Percentiles rank a stretch among this genome's conserved stretches.
phyloP scores from a whole-genome alignment of 35 echinoderm and acorn worm genomes.

The Apostichopus californicus region DNA sequence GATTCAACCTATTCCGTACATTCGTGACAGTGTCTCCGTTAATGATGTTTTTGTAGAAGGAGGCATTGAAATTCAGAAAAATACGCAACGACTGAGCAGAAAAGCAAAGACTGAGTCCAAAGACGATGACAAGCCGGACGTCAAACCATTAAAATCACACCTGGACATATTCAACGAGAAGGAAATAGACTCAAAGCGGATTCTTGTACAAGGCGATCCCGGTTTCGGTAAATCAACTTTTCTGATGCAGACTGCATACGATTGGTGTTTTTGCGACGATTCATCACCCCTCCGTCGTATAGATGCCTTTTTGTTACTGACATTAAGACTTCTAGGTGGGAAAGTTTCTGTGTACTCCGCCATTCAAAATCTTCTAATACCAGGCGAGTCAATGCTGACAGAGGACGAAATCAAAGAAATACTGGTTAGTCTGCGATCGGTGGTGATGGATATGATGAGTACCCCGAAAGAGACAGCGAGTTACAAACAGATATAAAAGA shows the following conservation, averaged over 20 bases:
- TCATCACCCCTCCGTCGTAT: not conserved
- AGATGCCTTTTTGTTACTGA: not conserved
- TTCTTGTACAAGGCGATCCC: too few relatives aligned
- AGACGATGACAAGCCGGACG: too few relatives aligned
- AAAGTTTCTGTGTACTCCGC: not conserved
- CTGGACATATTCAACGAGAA: too few relatives aligned
- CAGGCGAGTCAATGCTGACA: not conserved
- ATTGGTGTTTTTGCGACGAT: not conserved
- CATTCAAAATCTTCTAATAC: not conserved
- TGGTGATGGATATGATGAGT: constrained; percentile 16
- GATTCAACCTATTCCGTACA: not conserved
- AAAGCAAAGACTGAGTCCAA: too few relatives aligned
- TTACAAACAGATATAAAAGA: not conserved
- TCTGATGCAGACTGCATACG: not conserved
- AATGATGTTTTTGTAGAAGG: not conserved
- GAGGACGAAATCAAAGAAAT: constrained; percentile 11
- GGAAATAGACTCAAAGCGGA: too few relatives aligned
- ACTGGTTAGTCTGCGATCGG: not conserved
- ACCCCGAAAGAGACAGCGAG: not conserved
- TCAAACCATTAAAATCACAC: too few relatives aligned
- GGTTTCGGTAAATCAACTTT: not conserved
- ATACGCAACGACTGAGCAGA: too few relatives aligned
- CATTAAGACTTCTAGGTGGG: not conserved
- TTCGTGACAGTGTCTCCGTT: not conserved
- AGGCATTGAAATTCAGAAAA: not conserved